Evolutionary conservation across 2,113 vertebrate species (phyloP).

Genomic region (Apodemus sylvaticus): DNA sequence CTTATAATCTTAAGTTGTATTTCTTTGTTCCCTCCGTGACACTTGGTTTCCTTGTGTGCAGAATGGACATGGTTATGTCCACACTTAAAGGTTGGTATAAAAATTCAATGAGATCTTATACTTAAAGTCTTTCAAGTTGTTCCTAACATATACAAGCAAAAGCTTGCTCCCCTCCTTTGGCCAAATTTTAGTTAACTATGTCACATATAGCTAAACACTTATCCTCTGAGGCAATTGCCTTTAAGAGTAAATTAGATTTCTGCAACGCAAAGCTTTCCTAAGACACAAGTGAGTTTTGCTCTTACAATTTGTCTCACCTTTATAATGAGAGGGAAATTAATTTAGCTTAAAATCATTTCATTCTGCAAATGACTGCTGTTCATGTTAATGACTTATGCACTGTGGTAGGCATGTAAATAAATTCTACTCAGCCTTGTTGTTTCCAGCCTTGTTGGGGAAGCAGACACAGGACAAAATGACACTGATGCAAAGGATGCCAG

Average conservation of each 20-base stretch:
- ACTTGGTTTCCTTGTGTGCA: background rate
- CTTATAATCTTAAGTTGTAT: background rate
- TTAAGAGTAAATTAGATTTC: slow-evolving; percentile 4
- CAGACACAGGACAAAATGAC: background rate
- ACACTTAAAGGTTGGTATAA: background rate
- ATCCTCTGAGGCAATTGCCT: background rate
- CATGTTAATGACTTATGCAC: background rate
- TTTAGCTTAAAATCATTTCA: slow-evolving; percentile 29
- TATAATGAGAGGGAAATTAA: slow-evolving; percentile 23
- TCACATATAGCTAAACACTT: background rate
- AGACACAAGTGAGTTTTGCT: background rate
- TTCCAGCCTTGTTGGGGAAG: background rate
- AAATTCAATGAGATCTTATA: background rate
- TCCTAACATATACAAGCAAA: background rate
- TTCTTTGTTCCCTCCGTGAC: background rate
- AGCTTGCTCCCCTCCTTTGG: background rate
- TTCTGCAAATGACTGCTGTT: background rate
- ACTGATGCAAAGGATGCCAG: background rate
- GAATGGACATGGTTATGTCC: background rate
- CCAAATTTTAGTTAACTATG: background rate
- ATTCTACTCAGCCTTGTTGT: background rate
- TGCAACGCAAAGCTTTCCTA: slow-evolving; percentile 5
- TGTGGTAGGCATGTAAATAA: background rate
- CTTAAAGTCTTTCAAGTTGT: background rate
- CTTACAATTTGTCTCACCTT: slow-evolving; percentile 32